Evolutionary conservation across 1,140 invertebrate genomes (phyloP), one percentile per base, ranked within the genome.

Genomic region (Galendromus occidentalis): DNA sequence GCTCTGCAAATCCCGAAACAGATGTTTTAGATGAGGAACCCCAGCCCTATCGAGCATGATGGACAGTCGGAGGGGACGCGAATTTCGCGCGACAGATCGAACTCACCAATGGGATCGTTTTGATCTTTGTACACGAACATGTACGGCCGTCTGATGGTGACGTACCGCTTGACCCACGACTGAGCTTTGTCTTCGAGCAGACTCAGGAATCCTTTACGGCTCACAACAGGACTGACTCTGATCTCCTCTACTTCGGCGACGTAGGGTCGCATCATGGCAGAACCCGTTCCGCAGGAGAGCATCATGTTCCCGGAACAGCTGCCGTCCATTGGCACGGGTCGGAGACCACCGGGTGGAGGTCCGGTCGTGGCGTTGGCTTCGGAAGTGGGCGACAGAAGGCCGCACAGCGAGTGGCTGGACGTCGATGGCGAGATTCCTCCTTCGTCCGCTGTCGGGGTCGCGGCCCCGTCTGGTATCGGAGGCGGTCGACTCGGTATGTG

Each of bases 51-150:
- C n/a, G n/a, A n/a, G n/a, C n/a, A n/a, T n/a, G n/a, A n/a, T n/a
- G n/a, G n/a, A n/a, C n/a, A n/a, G n/a, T n/a, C n/a, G n/a, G n/a
- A n/a, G n/a, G n/a, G n/a, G n/a, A n/a, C n/a, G n/a, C n/a, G n/a
- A n/a, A n/a, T n/a, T n/a, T n/a, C n/a, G n/a, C n/a, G n/a, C n/a
- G n/a, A n/a, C n/a, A n/a, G n/a, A 14, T 6, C 4, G 14, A 28
- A 25, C 51, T 59, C 51, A 59, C 51, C 51, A 45, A 98, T 90
- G 0, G 91, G 88, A 79, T 99, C 96, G 74, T 92, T 93, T 76
- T 98, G 94, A 75, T 91, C 89, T 72, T 91, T 85, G 81, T 95
- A 98, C 69, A 98, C 89, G 74, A 98, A 95, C 67, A 98, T 91
- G 76, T 98, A 98, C 9, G 96, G 96, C 71, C 96, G 83, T 25